Base-by-base conservation (phyloP, 1,140 invertebrate genomes). In the Camponotus floridanus region DNA sequence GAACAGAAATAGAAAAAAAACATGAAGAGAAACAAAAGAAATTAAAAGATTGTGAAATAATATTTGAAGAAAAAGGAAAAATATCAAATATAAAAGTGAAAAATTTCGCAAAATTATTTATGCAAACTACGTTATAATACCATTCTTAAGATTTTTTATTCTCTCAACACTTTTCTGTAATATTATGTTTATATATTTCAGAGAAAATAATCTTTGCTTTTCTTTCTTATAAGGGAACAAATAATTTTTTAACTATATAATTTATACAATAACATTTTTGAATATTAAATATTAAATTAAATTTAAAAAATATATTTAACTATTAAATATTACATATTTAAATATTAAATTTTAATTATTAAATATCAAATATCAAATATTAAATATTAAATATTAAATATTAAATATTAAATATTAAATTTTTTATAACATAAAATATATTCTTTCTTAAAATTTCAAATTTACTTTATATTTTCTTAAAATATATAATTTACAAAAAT, bases 121-220 rank as follows among this genome's bases (percentile, higher is more conserved):
- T 74, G 0, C 13, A 31, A 73, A 18, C 55, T n/a, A 18, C 0
- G 57, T n/a, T 57, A 36, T 31, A 21, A 39, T 59, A 13, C 15
- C 7, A 42, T 61, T 61, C 15, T 39, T 76, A 42, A 45, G 18
- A 36, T 57, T 57, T 74, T 55, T 74, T 45, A 57, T 15, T 57
- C 26, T 26, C 26, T 26, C 51, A 48, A n/a, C 15, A 21, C 18
- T 6, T 59, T 59, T 59, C 18, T 59, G n/a, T 61, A 61, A 31
- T 36, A 39, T 74, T 55, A 73, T 51, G 26, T 51, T 51, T 9
- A n/a, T 5, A 18, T 33, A 31, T 13, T 1, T 55, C 42, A n/a
- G 15, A 55, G 51, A 33, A 9, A 5, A n/a, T 26, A 26, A 26
- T 51, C n/a, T 9, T n/a, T 18, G 33, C 9, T n/a, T n/a, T 6